Evolutionary conservation across 2,113 vertebrate genomes (phyloP).

Genomic region (Chascanopsetta lugubris): DNA sequence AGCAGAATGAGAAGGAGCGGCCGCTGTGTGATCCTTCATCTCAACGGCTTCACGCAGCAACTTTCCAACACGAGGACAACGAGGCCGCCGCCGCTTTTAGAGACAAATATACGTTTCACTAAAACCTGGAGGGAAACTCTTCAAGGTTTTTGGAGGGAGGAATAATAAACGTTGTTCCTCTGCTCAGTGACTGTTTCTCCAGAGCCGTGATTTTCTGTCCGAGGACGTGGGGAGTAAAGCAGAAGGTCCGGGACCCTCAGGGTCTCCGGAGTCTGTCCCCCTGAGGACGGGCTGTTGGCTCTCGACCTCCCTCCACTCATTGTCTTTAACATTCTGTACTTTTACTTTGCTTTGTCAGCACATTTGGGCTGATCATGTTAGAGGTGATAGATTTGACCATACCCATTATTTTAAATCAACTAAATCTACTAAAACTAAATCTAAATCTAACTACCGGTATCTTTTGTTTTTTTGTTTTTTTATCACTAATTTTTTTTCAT

Average conservation of each 20-base stretch:
- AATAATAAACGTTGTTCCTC: conserved; percentile 6
- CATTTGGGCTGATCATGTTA: too few relatives aligned
- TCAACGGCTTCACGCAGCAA: conserved; percentile 43
- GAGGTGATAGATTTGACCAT: too few relatives aligned
- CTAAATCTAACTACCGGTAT: too few relatives aligned
- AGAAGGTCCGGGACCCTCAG: conserved; percentile 49
- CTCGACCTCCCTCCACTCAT: conserved; percentile 46
- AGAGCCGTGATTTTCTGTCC: conserved; percentile 28
- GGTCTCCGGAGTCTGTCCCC: conserved; percentile 55
- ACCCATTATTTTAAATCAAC: too few relatives aligned
- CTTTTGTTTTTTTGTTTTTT: background rate
- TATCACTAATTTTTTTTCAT: background rate
- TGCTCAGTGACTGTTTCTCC: background rate
- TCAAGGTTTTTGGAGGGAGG: background rate
- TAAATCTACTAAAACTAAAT: too few relatives aligned
- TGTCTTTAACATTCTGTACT: too few relatives aligned
- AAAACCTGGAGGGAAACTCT: conserved; percentile 16
- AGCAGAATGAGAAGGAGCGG: conserved; percentile 42
- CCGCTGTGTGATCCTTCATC: conserved; percentile 39
- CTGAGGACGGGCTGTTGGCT: conserved; percentile 48
- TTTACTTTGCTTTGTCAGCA: too few relatives aligned
- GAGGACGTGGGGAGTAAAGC: conserved; percentile 16
- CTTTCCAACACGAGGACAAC: too few relatives aligned
- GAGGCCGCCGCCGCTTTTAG: too few relatives aligned
- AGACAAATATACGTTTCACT: too few relatives aligned